A percentile compares a stretch with the other conserved stretches of the same genome.
Evolutionary conservation across 2,113 vertebrate species (phyloP).

Genomic region (Oreochromis tanganicae): DNA sequence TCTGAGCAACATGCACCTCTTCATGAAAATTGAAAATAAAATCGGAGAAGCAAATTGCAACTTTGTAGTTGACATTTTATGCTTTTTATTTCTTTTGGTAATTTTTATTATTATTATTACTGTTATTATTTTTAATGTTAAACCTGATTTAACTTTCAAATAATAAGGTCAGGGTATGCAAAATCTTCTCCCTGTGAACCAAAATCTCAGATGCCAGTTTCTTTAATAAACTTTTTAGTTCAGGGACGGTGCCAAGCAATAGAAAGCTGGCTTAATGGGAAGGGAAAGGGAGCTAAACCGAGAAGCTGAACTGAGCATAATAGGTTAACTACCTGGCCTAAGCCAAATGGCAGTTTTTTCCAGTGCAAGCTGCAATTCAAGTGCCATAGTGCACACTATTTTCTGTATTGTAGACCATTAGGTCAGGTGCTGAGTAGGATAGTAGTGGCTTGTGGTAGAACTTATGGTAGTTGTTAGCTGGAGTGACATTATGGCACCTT

Average conservation of each 20-base stretch:
- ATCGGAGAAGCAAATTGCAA: not conserved
- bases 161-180: not conserved
- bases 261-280: not conserved
- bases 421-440: not conserved
- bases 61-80: not conserved
- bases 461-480: not conserved
- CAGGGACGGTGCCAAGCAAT: not conserved
- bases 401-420: not conserved
- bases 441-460: not conserved
- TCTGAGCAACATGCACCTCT: not conserved
- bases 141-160: not conserved
- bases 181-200: not conserved
- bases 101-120: not conserved
- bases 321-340: not conserved
- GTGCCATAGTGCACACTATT: not conserved
- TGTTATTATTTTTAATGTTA: not conserved
- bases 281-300: not conserved
- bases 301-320: not conserved
- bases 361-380: not conserved
- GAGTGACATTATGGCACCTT: not conserved
- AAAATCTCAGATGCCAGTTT: not conserved
- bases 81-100: not conserved
- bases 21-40: rapidly evolving
- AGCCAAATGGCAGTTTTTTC: not conserved
- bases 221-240: not conserved